A percentile compares a stretch with the other conserved stretches of the same genome.
Evolutionary conservation across 2,113 vertebrate genomes (phyloP).

Genomic region (Callorhinus ursinus): DNA sequence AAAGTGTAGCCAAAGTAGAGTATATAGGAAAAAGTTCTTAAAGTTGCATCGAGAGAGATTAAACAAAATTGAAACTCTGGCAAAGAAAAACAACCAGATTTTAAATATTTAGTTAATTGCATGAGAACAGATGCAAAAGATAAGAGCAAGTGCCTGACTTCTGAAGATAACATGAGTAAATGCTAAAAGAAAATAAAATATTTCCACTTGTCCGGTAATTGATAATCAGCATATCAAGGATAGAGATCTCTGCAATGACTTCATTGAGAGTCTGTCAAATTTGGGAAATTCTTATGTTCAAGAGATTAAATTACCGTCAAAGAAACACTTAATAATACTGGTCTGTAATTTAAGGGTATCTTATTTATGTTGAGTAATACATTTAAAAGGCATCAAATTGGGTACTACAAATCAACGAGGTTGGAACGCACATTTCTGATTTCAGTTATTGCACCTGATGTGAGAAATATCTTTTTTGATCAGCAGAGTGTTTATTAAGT

Average conservation of each 20-base stretch:
- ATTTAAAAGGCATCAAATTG: conserved; percentile 24
- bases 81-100: conserved; percentile 19
- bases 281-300: conserved; percentile 31
- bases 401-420: background rate
- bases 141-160: background rate
- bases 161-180: background rate
- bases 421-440: conserved; percentile 4
- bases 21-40: conserved; percentile 8
- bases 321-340: background rate
- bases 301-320: conserved; percentile 10
- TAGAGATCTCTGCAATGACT: conserved; percentile 10
- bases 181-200: conserved; percentile 27
- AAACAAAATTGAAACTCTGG: conserved; percentile 34
- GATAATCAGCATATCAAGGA: conserved; percentile 13
- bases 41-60: conserved; percentile 33
- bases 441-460: background rate
- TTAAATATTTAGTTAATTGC: conserved; percentile 58
- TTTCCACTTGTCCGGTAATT: conserved; percentile 26
- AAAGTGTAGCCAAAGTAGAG: conserved; percentile 2
- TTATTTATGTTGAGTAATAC: background rate
- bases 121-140: conserved; percentile 35
- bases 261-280: conserved; percentile 42
- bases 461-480: background rate
- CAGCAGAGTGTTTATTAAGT: background rate
- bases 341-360: conserved; percentile 7